Base-by-base conservation (phyloP, 2,888 invertebrate genomes). In the Platynereis dumerilii region DNA sequence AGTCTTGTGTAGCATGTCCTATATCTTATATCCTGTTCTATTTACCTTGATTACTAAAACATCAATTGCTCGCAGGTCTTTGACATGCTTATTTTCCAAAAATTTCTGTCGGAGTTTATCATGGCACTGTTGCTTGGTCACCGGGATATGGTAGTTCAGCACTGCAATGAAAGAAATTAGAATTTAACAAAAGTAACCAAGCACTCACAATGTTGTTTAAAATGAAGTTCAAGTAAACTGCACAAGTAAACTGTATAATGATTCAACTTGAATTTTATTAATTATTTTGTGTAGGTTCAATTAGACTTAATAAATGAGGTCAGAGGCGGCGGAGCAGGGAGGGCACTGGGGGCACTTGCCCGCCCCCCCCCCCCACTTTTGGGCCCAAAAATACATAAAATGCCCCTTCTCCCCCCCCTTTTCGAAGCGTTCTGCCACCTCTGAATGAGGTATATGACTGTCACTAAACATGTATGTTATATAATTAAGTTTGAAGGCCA, bases 1-100 rank as follows among this genome's bases (percentile, higher is more conserved):
- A 10, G 7, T 52, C 17, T 3, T 24, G 24, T 24, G 5, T 52
- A 42, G 12, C 44, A 12, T 12, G 17, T 42, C 44, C 12, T 42
- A 42, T 17, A 42, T 42, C 44, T 15, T 17, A 17, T 15, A 42
- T 34, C 12, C 12, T 34, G 12, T 34, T 5, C 34, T 12, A 34
- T 75, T 79, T 86, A 94, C 96, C 90, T 95, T 96, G 66, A 95
- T 90, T 54, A 96, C 91, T 66, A 96, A 87, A 88, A 94, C 89
- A 85, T 97, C 96, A 80, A 96, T 92, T 39, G 93, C 90, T 79
- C 96, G 88, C 67, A 96, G 87, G 85, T 97, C 96, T 54, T 88
- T 89, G 0, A 96, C 88, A 84, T 91, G 81, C 78, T 89, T 88
- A 83, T 96, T 88, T 78, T 91, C 91, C 58, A 87, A 61, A 80